A percentile compares a stretch with the other conserved stretches of the same genome.
Conservation (phyloP, 2,888 invertebrate species). For the Tetranychus piercei region DNA sequence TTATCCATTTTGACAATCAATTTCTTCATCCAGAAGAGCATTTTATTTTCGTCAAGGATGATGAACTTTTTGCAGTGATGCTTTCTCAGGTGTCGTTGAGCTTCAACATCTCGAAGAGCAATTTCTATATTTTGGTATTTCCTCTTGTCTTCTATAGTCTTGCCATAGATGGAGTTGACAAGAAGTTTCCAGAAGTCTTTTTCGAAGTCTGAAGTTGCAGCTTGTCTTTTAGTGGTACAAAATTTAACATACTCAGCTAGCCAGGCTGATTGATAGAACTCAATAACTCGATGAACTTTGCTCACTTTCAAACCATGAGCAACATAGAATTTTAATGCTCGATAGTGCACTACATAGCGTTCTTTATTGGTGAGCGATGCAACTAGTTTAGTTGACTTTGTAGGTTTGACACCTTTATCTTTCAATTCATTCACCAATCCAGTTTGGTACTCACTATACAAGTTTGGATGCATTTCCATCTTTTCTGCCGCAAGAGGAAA, state of each 20-base stretch:
- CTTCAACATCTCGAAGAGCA: slow-evolving; percentile 21
- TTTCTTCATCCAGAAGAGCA: not conserved
- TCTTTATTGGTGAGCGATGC: slow-evolving; percentile 22
- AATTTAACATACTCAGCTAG: slow-evolving; percentile 25
- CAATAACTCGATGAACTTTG: not conserved
- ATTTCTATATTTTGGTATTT: slow-evolving; percentile 31
- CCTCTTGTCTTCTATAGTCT: slow-evolving; percentile 31
- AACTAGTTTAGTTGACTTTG: slow-evolving; percentile 15
- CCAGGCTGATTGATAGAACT: slow-evolving; percentile 21
- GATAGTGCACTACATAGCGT: not conserved
- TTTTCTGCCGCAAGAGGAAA: slow-evolving; percentile 4
- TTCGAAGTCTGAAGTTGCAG: slow-evolving; percentile 30
- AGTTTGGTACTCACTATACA: not conserved
- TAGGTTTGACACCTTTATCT: not conserved
- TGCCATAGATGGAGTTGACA: slow-evolving; percentile 31
- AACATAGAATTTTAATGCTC: not conserved
- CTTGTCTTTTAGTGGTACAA: slow-evolving; percentile 24
- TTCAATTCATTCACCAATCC: not conserved
- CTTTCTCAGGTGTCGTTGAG: slow-evolving; percentile 21
- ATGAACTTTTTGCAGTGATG: slow-evolving; percentile 26
- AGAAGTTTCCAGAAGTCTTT: slow-evolving; percentile 32
- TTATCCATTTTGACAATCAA: slow-evolving; percentile 23
- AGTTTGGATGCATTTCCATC: not conserved
- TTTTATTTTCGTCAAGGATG: not conserved
- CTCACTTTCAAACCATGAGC: not conserved